phyloP scores from a whole-genome alignment of 37 sponge, comb jelly and placozoan species.

The Cliona cf. orientalis region DNA sequence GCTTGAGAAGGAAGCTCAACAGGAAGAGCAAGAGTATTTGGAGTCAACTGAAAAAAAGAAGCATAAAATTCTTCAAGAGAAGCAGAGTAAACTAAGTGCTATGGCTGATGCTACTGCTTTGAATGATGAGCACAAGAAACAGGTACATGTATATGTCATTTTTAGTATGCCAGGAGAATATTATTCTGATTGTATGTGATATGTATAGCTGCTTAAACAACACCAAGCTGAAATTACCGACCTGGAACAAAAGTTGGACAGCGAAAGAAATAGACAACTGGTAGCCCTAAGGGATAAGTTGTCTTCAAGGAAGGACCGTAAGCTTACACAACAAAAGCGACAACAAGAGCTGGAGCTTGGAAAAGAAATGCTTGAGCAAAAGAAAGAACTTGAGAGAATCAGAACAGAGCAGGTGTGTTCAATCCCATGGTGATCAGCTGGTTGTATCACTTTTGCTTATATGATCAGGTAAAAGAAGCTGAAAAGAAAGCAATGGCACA shows the following conservation, averaged over 20 bases:
- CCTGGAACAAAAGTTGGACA: background rate
- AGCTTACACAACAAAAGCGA: background rate
- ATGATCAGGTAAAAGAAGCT: constrained; percentile 2
- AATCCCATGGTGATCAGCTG: background rate
- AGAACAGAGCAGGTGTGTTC: background rate
- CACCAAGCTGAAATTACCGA: background rate
- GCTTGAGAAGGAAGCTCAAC: background rate
- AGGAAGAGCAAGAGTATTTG: background rate
- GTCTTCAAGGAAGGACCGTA: background rate
- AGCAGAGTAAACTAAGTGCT: background rate
- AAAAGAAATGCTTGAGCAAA: background rate
- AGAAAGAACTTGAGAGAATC: background rate
- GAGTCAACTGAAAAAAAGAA: background rate
- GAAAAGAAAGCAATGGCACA: background rate
- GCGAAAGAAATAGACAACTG: background rate
- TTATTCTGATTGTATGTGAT: background rate
- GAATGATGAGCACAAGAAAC: background rate
- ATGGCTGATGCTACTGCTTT: background rate
- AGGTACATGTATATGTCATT: background rate
- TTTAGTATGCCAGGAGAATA: background rate
- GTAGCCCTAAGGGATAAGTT: background rate
- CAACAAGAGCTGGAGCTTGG: background rate
- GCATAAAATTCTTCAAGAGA: background rate
- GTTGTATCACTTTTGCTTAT: background rate
- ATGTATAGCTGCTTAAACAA: background rate